These are phyloP conservation scores for Crocodylus rhombifer DNA, from an alignment of 2,797 vertebrate genomes.

Conservation along the genomic window DNA sequence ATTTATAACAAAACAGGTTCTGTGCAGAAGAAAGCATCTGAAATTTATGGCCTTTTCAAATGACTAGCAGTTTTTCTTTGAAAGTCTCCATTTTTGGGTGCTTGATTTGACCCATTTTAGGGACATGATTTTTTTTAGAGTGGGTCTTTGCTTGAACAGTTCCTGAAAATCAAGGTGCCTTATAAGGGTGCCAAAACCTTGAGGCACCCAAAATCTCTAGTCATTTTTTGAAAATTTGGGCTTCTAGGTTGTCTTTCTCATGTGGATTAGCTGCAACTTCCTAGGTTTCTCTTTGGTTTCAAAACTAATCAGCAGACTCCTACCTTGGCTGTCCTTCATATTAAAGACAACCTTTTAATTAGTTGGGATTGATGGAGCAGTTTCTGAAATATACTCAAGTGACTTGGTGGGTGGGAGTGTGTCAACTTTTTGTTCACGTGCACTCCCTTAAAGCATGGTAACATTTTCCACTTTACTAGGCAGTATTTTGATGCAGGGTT, in stretches of 20 bases:
- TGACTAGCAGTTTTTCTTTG: not conserved
- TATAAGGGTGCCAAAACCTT: not conserved
- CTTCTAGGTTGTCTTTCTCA: fast-evolving
- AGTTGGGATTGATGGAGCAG: not conserved
- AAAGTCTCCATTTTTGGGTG: not conserved
- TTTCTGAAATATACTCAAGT: not conserved
- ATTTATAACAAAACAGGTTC: no score
- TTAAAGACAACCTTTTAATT: not conserved
- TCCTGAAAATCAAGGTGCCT: not conserved
- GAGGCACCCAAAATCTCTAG: not conserved
- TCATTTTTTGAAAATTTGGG: not conserved
- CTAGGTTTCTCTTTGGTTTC: not conserved
- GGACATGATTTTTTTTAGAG: not conserved
- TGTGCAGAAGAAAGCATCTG: not conserved
- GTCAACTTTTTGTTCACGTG: not conserved
- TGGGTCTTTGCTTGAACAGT: not conserved
- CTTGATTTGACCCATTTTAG: not conserved
- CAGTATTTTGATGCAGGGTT: not conserved
- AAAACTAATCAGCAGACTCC: not conserved
- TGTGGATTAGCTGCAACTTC: not conserved
- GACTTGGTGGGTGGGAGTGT: slow-evolving; percentile 9
- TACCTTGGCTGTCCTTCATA: not conserved
- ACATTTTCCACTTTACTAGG: not conserved
- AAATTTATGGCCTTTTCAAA: not conserved
- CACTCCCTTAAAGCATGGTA: not conserved